Evolutionary conservation across 2,888 invertebrate genomes (phyloP), one percentile per base, ranked within the genome.

Genomic region (Drosophila affinis): DNA sequence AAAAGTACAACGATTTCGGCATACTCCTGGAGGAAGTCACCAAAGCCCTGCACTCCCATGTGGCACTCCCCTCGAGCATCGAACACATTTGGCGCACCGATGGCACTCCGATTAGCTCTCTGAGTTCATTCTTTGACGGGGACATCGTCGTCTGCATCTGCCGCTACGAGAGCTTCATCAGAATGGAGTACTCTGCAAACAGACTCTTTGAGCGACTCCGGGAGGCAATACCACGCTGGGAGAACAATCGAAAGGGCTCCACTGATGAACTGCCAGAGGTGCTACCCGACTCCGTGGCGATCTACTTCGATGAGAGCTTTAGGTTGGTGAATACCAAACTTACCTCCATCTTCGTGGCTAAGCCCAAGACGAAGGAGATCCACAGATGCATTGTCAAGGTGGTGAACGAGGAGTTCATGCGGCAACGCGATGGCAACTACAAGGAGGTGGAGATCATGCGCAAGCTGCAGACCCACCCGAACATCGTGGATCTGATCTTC

Each of bases 71-170:
- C 1, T 74, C 81, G 17, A 72, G 69, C 0, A 69, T 80, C 9
- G 45, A 10, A 0, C 10, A 21, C 0, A 39, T 78, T 0, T 62
- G 17, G 24, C 64, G 70, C 0, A 61, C 65, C 3, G 62, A 72
- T 45, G 71, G 73, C 9, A 39, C 10, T 2, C 39, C 14, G 6
- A 64, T 76, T 9, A 3, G 9, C 0, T 53, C 18, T 1, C 0
- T 73, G 1, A 52, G 65, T 18, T 49, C 58, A 14, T 61, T 75
- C 5, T 9, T 7, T 3, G 77, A 59, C 0, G 68, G 68, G 9
- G 76, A 77, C 39, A 57, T 71, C n/a, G 47, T 69, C 7, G 47
- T 69, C 7, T 69, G 67, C 18, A 78, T 76, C 24, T 78, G 81
- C 10, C 47, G 54, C 9, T 71, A 76, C 12, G 64, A 72, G 24